Percentiles rank a stretch among this genome's conserved stretches.
phyloP scores from a whole-genome alignment of 2,113 vertebrate genomes.

The Thunnus thynnus region DNA sequence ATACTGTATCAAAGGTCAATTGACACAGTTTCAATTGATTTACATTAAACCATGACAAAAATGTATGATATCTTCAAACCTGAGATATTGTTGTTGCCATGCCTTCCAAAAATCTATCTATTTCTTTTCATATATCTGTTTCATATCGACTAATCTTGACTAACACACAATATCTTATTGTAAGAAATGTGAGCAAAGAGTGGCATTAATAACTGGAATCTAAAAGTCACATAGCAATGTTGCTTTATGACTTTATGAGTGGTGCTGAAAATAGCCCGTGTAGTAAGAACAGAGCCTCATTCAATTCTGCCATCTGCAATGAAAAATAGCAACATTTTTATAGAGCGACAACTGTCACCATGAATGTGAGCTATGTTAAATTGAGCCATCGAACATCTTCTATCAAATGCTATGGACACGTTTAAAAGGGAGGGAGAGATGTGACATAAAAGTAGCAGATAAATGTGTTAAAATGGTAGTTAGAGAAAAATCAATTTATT shows the following conservation, averaged over 20 bases:
- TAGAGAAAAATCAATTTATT: constrained; percentile 36
- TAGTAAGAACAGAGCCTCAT: constrained; percentile 57
- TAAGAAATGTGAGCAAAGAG: constrained; percentile 15
- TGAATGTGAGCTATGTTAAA: constrained; percentile 61
- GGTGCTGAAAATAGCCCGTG: constrained; percentile 61
- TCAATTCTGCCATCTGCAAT: constrained; percentile 68
- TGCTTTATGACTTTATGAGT: constrained; percentile 40
- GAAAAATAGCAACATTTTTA: constrained; percentile 65
- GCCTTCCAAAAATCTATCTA: background rate
- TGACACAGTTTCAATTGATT: too few species aligned
- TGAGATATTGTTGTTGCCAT: background rate
- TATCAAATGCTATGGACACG: constrained; percentile 4
- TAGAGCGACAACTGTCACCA: constrained; percentile 56
- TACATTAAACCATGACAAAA: background rate
- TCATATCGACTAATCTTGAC: background rate
- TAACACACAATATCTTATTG: background rate
- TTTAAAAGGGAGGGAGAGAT: background rate
- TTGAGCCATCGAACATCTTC: constrained; percentile 22
- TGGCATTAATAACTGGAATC: constrained; percentile 33
- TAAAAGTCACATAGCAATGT: constrained; percentile 26
- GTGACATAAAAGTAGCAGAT: constrained; percentile 17
- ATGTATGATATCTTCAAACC: background rate
- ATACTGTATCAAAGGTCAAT: background rate
- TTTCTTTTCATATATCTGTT: background rate
- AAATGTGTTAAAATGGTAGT: constrained; percentile 31